A percentile compares a stretch with the other conserved stretches of the same genome.
Evolutionary conservation across 2,797 vertebrate species (phyloP).

Genomic region (Poeciliopsis infans): DNA sequence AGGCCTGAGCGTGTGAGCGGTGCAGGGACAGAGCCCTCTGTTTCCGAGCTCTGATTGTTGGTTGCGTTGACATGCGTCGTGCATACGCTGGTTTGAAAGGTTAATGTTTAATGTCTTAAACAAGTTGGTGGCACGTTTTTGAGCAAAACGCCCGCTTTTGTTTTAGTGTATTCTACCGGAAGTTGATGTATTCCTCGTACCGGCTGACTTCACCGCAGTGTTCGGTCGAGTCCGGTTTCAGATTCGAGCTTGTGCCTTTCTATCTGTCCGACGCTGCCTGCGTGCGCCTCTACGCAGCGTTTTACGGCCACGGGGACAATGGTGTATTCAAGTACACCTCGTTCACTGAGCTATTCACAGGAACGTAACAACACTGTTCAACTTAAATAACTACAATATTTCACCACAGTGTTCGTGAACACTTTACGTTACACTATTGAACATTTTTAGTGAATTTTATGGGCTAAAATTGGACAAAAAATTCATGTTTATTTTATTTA

Average conservation of each 20-base stretch:
- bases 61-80: not conserved
- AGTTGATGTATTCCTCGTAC: not conserved
- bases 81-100: not conserved
- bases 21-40: not conserved
- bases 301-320: not conserved
- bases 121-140: not conserved
- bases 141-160: slow-evolving; percentile 38
- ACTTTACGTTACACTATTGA: not conserved
- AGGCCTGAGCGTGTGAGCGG: not conserved
- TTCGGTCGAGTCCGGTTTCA: not conserved
- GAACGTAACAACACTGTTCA: not conserved
- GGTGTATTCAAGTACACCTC: not conserved
- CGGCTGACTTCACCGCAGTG: slow-evolving; percentile 19
- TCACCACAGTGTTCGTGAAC: not conserved
- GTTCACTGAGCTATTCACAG: not conserved
- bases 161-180: slow-evolving; percentile 51
- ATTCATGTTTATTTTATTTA: too few relatives aligned
- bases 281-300: not conserved
- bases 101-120: not conserved
- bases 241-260: not conserved
- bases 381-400: not conserved
- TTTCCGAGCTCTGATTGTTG: not conserved
- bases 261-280: not conserved
- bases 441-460: not conserved
- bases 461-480: not conserved